Percentiles rank a stretch among this genome's conserved stretches.
Conservation (phyloP, 2,113 vertebrate species). For the Bujurquina vittata region DNA sequence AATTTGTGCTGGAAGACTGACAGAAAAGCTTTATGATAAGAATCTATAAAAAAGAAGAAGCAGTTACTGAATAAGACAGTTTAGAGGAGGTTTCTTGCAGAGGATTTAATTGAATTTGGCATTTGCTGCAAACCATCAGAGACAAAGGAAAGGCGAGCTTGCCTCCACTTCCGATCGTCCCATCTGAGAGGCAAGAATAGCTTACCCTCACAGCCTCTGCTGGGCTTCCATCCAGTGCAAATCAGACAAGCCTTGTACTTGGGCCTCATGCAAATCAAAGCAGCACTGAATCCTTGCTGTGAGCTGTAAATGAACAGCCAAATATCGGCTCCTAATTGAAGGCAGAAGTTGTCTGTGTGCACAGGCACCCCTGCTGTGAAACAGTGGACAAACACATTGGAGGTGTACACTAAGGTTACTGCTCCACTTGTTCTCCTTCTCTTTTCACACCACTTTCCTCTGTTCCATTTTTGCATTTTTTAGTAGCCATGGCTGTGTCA, state of each 20-base stretch:
- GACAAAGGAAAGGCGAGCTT: constrained; percentile 24
- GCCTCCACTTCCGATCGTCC: constrained; percentile 30
- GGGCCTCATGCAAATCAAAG: constrained; percentile 47
- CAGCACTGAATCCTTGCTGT: constrained; percentile 51
- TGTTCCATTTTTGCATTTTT: background rate
- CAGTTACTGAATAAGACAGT: background rate
- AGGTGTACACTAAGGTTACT: constrained; percentile 37
- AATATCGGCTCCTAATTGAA: constrained; percentile 72
- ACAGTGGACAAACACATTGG: constrained; percentile 57
- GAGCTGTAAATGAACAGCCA: constrained; percentile 61
- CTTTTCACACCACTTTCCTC: constrained; percentile 24
- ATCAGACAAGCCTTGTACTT: constrained; percentile 52
- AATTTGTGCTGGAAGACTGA: background rate
- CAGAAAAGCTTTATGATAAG: background rate
- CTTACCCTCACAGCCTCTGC: constrained; percentile 2
- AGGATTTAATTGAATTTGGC: constrained; percentile 35
- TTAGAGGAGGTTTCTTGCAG: background rate
- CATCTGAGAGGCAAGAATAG: constrained; percentile 17
- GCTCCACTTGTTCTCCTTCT: constrained; percentile 21
- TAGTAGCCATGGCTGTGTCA: background rate
- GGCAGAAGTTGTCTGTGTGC: constrained; percentile 56
- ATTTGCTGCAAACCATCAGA: constrained; percentile 43
- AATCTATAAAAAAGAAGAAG: background rate
- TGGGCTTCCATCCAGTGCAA: constrained; percentile 51
- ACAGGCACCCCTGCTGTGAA: constrained; percentile 52